These are phyloP conservation scores for Stenchaetothrips biformis DNA, from an alignment of 2,888 invertebrate species.

Conservation along the genomic window DNA sequence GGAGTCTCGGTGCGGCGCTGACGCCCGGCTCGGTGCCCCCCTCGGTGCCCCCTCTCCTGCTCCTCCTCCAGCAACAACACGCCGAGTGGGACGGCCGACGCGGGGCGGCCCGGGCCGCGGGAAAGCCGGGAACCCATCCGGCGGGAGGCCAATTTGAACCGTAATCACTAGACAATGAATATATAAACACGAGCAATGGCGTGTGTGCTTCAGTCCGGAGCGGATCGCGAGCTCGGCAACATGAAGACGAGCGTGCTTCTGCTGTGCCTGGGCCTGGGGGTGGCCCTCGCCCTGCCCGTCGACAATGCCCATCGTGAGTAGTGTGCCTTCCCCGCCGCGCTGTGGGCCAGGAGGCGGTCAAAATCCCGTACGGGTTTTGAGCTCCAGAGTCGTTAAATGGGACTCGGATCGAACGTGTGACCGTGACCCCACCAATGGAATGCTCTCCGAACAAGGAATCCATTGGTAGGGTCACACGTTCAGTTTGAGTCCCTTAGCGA, in stretches of 20 bases:
- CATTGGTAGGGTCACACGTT: no score
- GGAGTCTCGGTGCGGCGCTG: no score
- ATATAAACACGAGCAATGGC: not conserved
- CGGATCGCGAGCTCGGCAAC: not conserved
- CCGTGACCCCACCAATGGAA: no score
- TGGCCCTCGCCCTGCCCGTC: not conserved
- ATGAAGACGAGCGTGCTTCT: not conserved
- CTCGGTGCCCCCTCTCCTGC: not conserved
- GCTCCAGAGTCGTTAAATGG: no score
- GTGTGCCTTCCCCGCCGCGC: not conserved
- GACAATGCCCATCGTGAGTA: not conserved
- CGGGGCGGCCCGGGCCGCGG: not conserved
- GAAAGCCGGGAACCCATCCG: not conserved
- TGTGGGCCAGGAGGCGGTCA: no score
- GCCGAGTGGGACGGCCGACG: not conserved
- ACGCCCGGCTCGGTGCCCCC: not conserved
- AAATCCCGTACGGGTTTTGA: no score
- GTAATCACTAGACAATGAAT: conserved; percentile 1
- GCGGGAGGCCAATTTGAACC: not conserved
- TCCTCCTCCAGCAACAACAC: not conserved
- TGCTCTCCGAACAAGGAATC: no score
- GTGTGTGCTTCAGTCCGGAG: not conserved
- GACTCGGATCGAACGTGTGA: no score
- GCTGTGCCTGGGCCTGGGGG: not conserved
- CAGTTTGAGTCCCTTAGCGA: no score